Conservation (phyloP, 2,113 vertebrate genomes). For the Chamaea fasciata region DNA sequence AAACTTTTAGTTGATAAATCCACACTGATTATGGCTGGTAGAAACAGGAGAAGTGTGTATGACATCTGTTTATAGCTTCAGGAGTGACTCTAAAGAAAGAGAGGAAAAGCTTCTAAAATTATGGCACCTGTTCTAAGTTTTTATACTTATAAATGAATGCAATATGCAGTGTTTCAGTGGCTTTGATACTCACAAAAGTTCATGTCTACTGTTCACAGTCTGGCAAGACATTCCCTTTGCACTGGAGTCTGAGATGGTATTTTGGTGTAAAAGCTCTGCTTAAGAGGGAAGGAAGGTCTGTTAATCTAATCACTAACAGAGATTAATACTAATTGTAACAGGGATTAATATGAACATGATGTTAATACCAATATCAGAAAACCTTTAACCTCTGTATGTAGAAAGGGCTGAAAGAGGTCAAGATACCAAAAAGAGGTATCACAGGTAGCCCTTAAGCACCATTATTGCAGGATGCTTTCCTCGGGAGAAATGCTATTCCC, state of each 20-base stretch:
- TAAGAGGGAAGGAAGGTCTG: neutral
- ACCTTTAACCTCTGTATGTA: neutral
- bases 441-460: neutral
- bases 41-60: neutral
- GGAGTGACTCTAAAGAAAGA: neutral
- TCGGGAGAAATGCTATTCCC: rapidly evolving
- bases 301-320: neutral
- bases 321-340: neutral
- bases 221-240: neutral
- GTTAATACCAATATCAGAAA: neutral
- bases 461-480: neutral
- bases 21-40: neutral
- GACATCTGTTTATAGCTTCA: rapidly evolving
- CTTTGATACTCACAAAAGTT: neutral
- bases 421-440: neutral
- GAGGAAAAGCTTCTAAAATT: neutral
- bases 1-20: neutral
- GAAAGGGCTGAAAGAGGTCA: neutral
- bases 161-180: neutral
- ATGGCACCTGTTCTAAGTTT: neutral
- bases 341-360: neutral
- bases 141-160: neutral
- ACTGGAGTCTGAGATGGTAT: neutral
- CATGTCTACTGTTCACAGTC: neutral
- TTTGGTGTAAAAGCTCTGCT: neutral